A percentile compares a stretch with the other conserved stretches of the same genome.
Evolutionary conservation across 2,113 vertebrate species (phyloP).

Genomic region (Shinisaurus crocodilurus): DNA sequence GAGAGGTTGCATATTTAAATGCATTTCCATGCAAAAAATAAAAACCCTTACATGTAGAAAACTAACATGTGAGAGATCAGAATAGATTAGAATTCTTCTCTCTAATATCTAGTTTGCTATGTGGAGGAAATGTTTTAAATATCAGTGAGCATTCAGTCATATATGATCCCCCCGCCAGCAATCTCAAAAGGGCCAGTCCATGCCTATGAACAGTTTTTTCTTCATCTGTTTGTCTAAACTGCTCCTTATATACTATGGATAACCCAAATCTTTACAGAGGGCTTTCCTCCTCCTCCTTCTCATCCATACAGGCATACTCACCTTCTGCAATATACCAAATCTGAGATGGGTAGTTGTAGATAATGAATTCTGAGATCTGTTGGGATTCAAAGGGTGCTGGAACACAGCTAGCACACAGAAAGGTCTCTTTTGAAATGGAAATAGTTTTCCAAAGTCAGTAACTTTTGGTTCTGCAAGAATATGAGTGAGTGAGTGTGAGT

Average conservation of each 20-base stretch:
- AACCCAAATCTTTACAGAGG: neutral
- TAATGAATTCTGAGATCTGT: neutral
- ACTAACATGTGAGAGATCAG: neutral
- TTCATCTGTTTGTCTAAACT: neutral
- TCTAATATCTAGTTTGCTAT: neutral
- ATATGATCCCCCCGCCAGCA: neutral
- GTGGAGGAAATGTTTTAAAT: neutral
- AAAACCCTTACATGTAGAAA: neutral
- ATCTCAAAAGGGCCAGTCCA: neutral
- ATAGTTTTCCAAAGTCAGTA: slow-evolving; percentile 44
- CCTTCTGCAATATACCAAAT: too few relatives aligned
- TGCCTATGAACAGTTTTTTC: neutral
- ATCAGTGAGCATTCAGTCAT: neutral
- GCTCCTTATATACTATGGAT: neutral
- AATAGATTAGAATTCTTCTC: neutral
- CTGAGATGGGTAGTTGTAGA: neutral
- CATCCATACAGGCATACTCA: neutral
- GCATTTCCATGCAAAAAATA: neutral
- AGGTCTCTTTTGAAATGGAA: neutral
- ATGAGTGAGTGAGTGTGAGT: slow-evolving; percentile 30
- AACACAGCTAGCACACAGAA: neutral
- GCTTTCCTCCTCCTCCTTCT: neutral
- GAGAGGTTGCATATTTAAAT: neutral
- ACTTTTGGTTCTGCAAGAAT: slow-evolving; percentile 29
- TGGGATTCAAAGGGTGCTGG: accelerated